These are phyloP conservation scores for Varanus komodoensis DNA, from an alignment of 2,113 vertebrate species.

Conservation along the genomic window DNA sequence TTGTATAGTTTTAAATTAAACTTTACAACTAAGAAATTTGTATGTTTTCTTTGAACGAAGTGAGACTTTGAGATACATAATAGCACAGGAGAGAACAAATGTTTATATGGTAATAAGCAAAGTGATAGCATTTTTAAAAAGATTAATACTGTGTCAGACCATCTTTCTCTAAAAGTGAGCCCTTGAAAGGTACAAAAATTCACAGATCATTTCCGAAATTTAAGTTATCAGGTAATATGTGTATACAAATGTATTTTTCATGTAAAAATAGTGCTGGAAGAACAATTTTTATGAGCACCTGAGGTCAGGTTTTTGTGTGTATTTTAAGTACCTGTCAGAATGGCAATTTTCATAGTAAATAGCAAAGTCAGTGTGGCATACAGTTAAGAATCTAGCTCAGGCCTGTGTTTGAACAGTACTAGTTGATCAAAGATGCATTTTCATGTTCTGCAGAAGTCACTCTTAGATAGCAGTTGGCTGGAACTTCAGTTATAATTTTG, in stretches of 20 bases:
- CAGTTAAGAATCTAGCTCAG: background rate
- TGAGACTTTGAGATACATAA: background rate
- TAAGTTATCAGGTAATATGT: too few relatives aligned
- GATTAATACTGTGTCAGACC: too few relatives aligned
- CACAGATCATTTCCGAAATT: too few relatives aligned
- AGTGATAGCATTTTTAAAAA: too few relatives aligned
- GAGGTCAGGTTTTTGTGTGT: background rate
- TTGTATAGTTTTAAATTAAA: conserved; percentile 29
- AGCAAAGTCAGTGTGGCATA: background rate
- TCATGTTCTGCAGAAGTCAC: background rate
- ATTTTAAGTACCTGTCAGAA: background rate
- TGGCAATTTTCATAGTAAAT: background rate
- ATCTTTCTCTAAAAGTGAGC: too few relatives aligned
- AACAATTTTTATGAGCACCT: background rate
- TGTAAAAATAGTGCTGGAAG: background rate
- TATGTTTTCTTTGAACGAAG: background rate
- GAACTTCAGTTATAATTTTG: too few relatives aligned
- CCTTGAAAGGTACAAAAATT: too few relatives aligned
- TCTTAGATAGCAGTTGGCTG: too few relatives aligned
- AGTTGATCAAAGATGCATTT: background rate
- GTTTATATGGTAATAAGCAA: background rate
- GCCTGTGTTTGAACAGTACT: too few relatives aligned
- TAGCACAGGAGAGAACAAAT: background rate
- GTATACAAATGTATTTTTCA: background rate
- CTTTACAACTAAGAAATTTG: conserved; percentile 1